A percentile compares a stretch with the other conserved stretches of the same genome.
Evolutionary conservation across 2,888 invertebrate species (phyloP).

Genomic region (Argyresthia albistria): DNA sequence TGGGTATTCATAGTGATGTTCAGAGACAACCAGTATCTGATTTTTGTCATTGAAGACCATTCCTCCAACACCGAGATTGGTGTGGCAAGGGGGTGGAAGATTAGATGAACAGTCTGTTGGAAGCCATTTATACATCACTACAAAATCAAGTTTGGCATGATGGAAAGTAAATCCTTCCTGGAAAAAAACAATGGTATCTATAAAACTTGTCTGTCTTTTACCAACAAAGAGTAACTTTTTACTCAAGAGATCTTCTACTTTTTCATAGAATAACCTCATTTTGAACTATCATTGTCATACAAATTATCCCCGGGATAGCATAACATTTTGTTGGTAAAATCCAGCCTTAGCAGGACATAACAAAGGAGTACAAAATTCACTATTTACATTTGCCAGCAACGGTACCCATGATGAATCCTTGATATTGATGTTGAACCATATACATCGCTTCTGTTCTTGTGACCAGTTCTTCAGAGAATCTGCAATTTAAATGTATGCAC

Average conservation of each 20-base stretch:
- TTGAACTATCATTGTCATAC: no score
- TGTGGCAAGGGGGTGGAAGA: conserved; percentile 86
- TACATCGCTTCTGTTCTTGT: conserved; percentile 74
- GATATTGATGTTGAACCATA: conserved; percentile 87
- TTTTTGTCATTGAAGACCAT: conserved; percentile 85
- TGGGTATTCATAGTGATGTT: conserved; percentile 72
- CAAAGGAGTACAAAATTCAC: no score
- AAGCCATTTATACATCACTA: conserved; percentile 88
- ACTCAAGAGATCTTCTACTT: no score
- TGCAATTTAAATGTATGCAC: conserved; percentile 26
- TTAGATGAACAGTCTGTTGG: conserved; percentile 72
- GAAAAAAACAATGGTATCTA: conserved; percentile 7
- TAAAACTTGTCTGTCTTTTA: not conserved
- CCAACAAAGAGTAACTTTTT: no score
- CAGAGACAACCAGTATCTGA: conserved; percentile 86
- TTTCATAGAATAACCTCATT: no score
- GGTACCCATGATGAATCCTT: conserved; percentile 84
- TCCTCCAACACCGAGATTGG: conserved; percentile 85
- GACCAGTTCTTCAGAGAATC: conserved; percentile 81
- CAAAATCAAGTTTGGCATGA: conserved; percentile 84
- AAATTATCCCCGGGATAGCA: no score
- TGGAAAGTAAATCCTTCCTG: conserved; percentile 90
- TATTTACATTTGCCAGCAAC: conserved; percentile 76
- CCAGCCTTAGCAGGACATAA: not conserved
- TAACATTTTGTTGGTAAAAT: no score